Evolutionary conservation across 2,113 vertebrate species (phyloP).

Genomic region (Phodopus roborovskii): DNA sequence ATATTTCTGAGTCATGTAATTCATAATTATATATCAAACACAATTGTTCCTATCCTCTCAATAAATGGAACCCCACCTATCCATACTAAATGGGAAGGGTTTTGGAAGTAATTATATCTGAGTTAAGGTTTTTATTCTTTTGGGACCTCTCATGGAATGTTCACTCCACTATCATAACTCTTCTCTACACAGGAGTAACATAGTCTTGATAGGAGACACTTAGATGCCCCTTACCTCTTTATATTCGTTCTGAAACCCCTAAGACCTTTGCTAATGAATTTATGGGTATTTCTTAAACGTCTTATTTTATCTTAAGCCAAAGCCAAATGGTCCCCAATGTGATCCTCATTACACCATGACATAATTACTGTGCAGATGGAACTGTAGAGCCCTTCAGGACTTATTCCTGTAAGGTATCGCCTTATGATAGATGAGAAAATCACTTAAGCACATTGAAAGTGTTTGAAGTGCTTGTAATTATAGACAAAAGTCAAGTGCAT

Average conservation of each 20-base stretch:
- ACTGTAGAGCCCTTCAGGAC: slow-evolving; percentile 36
- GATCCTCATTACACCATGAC: slow-evolving; percentile 67
- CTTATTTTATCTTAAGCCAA: slow-evolving; percentile 64
- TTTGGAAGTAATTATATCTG: background rate
- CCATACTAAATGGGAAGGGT: background rate
- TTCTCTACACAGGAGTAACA: slow-evolving; percentile 57
- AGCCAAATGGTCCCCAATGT: slow-evolving; percentile 11
- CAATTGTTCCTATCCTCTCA: background rate
- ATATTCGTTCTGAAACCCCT: slow-evolving; percentile 66
- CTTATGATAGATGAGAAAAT: background rate
- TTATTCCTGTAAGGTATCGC: slow-evolving; percentile 64
- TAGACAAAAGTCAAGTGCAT: slow-evolving; percentile 39
- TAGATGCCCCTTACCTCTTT: slow-evolving; percentile 45
- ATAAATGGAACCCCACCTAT: background rate
- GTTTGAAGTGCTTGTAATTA: slow-evolving; percentile 3
- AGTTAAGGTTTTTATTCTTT: slow-evolving; percentile 22
- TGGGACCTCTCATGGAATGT: background rate
- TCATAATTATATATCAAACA: background rate
- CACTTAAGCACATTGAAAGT: background rate
- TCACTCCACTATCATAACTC: slow-evolving; percentile 67
- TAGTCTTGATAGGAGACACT: slow-evolving; percentile 1
- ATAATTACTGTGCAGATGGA: slow-evolving; percentile 64
- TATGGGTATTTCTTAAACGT: slow-evolving; percentile 72
- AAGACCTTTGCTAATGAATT: slow-evolving; percentile 61
- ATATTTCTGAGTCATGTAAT: background rate